phyloP scores from a whole-genome alignment of 53 echinoderm and acorn worm genomes.

The Hippasteria phrygiana region DNA sequence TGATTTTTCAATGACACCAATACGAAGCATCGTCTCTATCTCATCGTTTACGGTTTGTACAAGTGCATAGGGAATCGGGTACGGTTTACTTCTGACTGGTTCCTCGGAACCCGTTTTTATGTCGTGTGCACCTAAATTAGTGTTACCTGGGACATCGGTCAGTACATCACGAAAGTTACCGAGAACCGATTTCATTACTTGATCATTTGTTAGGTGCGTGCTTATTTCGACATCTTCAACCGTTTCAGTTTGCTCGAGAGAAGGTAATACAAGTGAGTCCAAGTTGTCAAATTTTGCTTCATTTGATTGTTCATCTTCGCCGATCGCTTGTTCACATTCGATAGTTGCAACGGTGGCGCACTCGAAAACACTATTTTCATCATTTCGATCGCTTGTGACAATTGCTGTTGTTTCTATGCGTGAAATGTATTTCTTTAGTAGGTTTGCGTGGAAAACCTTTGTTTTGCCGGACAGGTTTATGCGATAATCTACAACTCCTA shows the following conservation, averaged over 20 bases:
- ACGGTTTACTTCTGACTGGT: conserved; percentile 28
- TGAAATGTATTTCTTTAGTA: conserved; percentile 15
- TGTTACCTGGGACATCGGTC: conserved; percentile 17
- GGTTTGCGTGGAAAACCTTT: no score
- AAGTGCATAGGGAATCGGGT: conserved; percentile 30
- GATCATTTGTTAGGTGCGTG: neutral
- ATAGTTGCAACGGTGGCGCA: no score
- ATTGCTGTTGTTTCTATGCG: neutral
- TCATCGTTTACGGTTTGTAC: neutral
- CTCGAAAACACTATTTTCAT: no score
- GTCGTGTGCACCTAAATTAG: neutral
- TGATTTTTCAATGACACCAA: conserved; percentile 1
- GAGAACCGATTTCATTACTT: neutral
- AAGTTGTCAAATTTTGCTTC: neutral
- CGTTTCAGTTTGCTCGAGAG: conserved; percentile 22
- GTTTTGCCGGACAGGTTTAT: neutral
- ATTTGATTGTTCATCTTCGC: neutral
- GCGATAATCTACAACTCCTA: neutral
- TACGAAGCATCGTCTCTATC: neutral
- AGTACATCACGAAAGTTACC: neutral
- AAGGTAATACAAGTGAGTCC: neutral
- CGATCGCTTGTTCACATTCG: neutral
- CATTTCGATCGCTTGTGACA: neutral
- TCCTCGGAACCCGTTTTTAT: neutral
- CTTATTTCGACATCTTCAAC: conserved; percentile 20